Base-by-base conservation (phyloP, 2,113 vertebrate genomes). In the Percopsis transmontana region DNA sequence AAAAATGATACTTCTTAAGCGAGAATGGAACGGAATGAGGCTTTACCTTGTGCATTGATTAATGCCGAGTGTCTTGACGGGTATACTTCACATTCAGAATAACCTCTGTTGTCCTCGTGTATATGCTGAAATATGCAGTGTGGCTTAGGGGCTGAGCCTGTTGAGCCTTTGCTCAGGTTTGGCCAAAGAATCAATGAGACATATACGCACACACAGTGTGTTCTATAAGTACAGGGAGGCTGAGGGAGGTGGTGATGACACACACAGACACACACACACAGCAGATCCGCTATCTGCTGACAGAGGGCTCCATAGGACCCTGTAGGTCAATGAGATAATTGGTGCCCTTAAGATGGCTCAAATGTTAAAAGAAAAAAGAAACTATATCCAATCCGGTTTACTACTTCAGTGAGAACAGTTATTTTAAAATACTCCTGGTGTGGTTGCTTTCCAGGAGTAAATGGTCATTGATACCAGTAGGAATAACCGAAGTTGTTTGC, bases 71-170 rank as follows among this genome's bases (percentile, higher is more conserved):
- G n/a, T 3, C 14, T 27, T 8, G n/a, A 57, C 53, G 16, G 57
- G 16, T 33, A 6, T 7, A 60, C 13, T 47, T 47, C 23, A 20
- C 14, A 10, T 21, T 24, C 2, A 72, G 76, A 84, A 80, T 76
- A 85, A 66, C 41, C 58, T 60, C 20, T 45, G 21, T 47, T 47
- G 58, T 47, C 58, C 42, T 20, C 8, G 41, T 39, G 42, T 50
- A 12, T 73, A 44, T 77, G 20, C 16, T 71, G 63, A 70, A 73
- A 73, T n/a, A 70, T 23, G 20, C 21, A 18, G 20, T 21, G 12
- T 15, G 45, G n/a, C 45, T 18, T 15, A 18, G 11, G 15, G 12
- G 13, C 5, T 47, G 15, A 16, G 45, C 13, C n/a, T 14, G 45
- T n/a, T 47, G 2, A 14, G 20, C 51, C 23, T 53, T 51, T 18